Base-by-base conservation (phyloP, 2,113 vertebrate genomes). In the Oryzias celebensis region DNA sequence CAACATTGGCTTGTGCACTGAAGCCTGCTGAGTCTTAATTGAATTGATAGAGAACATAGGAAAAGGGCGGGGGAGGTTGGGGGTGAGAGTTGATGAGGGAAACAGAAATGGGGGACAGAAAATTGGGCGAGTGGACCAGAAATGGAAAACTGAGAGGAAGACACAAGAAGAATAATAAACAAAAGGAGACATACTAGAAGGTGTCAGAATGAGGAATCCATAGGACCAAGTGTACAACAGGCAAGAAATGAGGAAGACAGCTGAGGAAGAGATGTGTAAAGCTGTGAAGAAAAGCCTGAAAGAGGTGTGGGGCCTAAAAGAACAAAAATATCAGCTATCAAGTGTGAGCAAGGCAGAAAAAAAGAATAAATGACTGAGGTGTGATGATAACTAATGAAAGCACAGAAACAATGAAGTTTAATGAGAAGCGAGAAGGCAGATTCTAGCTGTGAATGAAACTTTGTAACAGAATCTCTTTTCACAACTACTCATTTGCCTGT, bases 1-100 rank as follows among this genome's bases (percentile, higher is more conserved):
- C 76, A 74, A 82, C 82, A 82, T 87, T 82, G 78, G 78, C 75
- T 81, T 82, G 84, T 72, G 82, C 84, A 86, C 62, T n/a, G 75
- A 80, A 80, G 85, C 81, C 73, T 68, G 17, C 64, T 28, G 57
- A 81, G 69, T 77, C 75, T 82, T 83, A 87, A 89, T 86, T 83
- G 80, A 87, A 82, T 81, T 82, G 82, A 85, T 76, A 75, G 80
- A 68, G 65, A 79, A 69, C 71, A 63, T 51, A 52, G 62, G 51
- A 65, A 51, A 72, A 68, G 72, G 61, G 47, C 46, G 44, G 58
- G 69, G 52, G n/a, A 8, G 55, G 48, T 3, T 23, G 49, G 58
- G 31, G 51, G 61, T 36, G 36, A 66, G 46, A 58, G 81, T 20
- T 76, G 64, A 84, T 67, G 76, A 69, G 68, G 58, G 68, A 67